These are phyloP conservation scores for Hylyphantes graminicola DNA, from an alignment of 1,140 invertebrate species.

Conservation along the genomic window DNA sequence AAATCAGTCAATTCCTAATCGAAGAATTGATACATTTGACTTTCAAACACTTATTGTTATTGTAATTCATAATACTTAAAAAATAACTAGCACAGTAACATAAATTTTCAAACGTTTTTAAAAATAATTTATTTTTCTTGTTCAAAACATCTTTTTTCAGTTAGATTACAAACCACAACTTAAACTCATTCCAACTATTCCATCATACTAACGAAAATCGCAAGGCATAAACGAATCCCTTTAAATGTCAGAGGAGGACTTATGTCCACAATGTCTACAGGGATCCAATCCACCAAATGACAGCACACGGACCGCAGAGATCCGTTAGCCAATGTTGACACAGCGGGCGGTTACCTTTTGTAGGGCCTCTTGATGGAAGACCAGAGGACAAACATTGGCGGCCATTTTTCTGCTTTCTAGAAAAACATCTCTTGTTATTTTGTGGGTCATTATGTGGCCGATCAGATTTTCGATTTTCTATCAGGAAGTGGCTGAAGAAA, in stretches of 20 bases:
- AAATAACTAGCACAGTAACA: no score
- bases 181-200: no score
- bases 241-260: conserved; percentile 9
- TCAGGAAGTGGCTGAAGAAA: no score
- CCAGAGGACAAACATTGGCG: conserved; percentile 10
- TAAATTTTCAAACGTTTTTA: no score
- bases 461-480: not conserved
- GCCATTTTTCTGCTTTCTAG: not conserved
- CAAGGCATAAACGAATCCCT: not conserved
- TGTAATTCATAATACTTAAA: no score
- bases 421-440: not conserved
- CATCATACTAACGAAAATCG: no score
- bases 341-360: conserved; percentile 1
- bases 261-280: conserved; percentile 13
- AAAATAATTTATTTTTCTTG: no score
- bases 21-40: no score
- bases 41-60: no score
- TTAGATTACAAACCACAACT: no score
- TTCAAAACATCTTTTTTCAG: no score
- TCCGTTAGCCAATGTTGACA: conserved; percentile 12
- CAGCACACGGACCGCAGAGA: conserved; percentile 6
- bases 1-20: no score
- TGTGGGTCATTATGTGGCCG: not conserved
- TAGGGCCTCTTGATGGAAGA: conserved; percentile 8
- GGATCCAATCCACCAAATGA: conserved; percentile 13